phyloP scores from a whole-genome alignment of 1,140 invertebrate species.

The Macrosteles quadrilineatus region DNA sequence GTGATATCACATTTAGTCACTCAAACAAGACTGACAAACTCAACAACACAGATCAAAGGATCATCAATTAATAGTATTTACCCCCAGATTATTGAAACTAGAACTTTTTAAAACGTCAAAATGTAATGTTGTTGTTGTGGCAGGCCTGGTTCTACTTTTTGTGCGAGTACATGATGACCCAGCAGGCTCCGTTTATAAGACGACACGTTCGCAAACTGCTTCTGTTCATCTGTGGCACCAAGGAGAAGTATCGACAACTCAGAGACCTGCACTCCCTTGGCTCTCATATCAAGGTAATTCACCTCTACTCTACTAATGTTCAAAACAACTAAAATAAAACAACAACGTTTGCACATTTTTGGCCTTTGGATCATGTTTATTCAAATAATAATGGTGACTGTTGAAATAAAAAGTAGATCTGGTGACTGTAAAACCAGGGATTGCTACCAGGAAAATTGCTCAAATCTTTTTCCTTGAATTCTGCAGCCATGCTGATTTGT shows the following conservation, averaged over 20 bases:
- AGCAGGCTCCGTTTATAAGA: constrained; percentile 73
- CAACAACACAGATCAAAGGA: no score
- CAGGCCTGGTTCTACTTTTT: constrained; percentile 75
- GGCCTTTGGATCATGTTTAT: not conserved
- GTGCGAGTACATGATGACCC: constrained; percentile 97
- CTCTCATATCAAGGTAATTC: constrained; percentile 72
- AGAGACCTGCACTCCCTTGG: constrained; percentile 89
- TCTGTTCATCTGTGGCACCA: constrained; percentile 91
- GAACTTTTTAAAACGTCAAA: no score
- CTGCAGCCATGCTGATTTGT: no score
- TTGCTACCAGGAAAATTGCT: no score
- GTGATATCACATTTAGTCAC: no score
- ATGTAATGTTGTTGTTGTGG: not conserved
- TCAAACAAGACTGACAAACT: no score
- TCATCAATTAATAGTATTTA: no score
- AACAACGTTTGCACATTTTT: not conserved
- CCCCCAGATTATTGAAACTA: no score
- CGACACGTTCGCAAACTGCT: constrained; percentile 87
- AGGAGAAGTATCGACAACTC: constrained; percentile 92
- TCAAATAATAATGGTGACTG: no score
- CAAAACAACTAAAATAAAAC: not conserved
- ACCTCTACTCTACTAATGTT: not conserved
- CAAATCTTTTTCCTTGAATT: no score
- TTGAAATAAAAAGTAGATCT: no score
- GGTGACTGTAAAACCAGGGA: no score